Evolutionary conservation across 2,113 vertebrate genomes (phyloP).

Genomic region (Hiodon tergisus): DNA sequence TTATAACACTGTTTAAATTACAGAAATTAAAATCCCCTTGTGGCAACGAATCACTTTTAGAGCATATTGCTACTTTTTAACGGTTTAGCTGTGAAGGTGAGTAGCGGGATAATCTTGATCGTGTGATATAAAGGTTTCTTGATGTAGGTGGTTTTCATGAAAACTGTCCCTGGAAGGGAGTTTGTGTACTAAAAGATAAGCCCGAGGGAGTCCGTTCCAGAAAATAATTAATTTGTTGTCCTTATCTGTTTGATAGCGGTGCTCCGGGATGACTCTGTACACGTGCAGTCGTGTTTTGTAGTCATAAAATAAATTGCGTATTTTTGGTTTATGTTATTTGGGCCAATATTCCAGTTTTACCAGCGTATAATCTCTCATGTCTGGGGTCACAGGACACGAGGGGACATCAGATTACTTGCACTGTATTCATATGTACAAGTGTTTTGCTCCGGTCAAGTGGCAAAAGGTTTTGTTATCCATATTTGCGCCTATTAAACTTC

Average conservation of each 20-base stretch:
- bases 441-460: slow-evolving; percentile 28
- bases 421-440: slow-evolving; percentile 20
- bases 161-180: slow-evolving; percentile 50
- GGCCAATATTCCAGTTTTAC: slow-evolving; percentile 2
- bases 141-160: slow-evolving; percentile 60
- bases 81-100: too few species aligned
- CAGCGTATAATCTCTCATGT: background rate
- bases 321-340: slow-evolving; percentile 14
- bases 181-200: slow-evolving; percentile 52
- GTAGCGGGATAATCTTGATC: slow-evolving; percentile 25
- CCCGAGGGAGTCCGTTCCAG: slow-evolving; percentile 30
- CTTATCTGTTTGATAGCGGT: slow-evolving; percentile 50
- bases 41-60: too few species aligned
- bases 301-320: slow-evolving; percentile 34
- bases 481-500: slow-evolving; percentile 14
- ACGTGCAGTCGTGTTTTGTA: slow-evolving; percentile 26
- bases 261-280: slow-evolving; percentile 33
- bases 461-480: slow-evolving; percentile 24
- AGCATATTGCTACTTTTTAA: too few species aligned
- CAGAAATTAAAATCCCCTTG: too few species aligned
- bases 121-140: slow-evolving; percentile 40
- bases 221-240: slow-evolving; percentile 60
- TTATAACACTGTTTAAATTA: too few species aligned
- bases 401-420: slow-evolving; percentile 30
- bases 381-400: slow-evolving; percentile 20